Conservation (phyloP, 2,888 invertebrate genomes). For the Brachyptera risi region DNA sequence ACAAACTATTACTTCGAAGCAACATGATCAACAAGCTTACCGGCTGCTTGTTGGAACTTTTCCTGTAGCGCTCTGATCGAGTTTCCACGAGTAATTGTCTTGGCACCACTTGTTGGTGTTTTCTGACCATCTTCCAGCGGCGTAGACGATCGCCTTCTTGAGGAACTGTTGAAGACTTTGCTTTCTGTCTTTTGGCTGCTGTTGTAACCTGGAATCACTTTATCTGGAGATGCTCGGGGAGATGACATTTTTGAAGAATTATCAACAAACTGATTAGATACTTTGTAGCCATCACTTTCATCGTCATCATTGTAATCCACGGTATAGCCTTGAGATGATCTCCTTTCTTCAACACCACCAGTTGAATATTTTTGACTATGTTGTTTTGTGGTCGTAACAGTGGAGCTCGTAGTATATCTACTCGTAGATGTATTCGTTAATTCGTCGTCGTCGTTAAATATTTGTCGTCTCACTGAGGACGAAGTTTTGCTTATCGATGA, state of each 20-base stretch:
- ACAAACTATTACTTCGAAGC: too few species aligned
- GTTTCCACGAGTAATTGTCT: conserved; percentile 57
- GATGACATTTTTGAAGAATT: conserved; percentile 1
- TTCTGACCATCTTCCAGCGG: conserved; percentile 24
- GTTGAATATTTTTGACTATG: conserved; percentile 2
- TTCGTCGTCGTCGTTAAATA: conserved; percentile 26
- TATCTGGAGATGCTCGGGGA: conserved; percentile 3
- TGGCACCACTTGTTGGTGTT: conserved; percentile 26
- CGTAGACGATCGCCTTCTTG: conserved; percentile 27
- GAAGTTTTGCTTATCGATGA: conserved; percentile 4
- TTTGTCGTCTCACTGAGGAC: conserved; percentile 25
- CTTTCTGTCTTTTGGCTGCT: too few species aligned
- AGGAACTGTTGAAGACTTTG: neutral
- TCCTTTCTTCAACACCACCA: conserved; percentile 21
- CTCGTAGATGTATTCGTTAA: neutral
- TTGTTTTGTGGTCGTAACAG: neutral
- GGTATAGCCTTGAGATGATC: conserved; percentile 16
- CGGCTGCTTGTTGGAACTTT: conserved; percentile 69
- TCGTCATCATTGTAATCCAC: conserved; percentile 23
- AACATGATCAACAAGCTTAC: too few species aligned
- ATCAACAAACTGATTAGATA: neutral
- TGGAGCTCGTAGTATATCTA: neutral
- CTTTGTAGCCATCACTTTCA: conserved; percentile 25
- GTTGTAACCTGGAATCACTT: neutral
- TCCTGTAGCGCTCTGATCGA: conserved; percentile 76